Conservation (phyloP, 2,113 vertebrate genomes). For the Crotalus helleri region DNA sequence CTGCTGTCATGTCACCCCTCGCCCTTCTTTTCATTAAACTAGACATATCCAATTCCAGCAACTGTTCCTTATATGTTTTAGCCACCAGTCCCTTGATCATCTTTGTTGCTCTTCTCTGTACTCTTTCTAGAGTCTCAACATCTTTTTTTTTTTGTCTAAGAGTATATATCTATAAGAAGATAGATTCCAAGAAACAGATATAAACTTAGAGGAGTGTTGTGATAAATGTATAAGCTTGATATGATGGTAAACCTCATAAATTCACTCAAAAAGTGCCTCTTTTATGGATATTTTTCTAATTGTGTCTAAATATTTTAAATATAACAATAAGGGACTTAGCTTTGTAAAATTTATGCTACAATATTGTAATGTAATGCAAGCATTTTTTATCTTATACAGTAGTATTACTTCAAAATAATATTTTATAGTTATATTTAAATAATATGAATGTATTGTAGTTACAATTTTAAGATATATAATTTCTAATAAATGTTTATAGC, state of each 20-base stretch:
- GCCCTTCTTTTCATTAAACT: too few species aligned
- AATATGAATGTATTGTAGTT: background rate
- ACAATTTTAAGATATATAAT: constrained; percentile 16
- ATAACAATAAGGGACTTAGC: background rate
- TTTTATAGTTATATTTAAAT: background rate
- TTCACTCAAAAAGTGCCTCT: background rate
- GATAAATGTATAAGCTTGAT: background rate
- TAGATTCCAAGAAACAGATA: background rate
- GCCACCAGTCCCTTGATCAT: too few species aligned
- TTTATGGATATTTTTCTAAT: background rate
- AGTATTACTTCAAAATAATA: background rate
- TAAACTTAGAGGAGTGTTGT: background rate
- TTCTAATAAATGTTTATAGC: constrained; percentile 59
- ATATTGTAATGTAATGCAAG: background rate
- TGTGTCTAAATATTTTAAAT: background rate
- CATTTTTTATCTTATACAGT: background rate
- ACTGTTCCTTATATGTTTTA: too few species aligned
- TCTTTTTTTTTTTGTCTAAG: background rate
- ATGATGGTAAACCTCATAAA: background rate
- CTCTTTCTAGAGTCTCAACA: too few species aligned
- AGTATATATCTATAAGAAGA: background rate
- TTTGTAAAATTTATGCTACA: background rate
- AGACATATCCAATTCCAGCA: too few species aligned
- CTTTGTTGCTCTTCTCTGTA: too few species aligned
- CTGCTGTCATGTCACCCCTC: too few species aligned